A percentile compares a stretch with the other conserved stretches of the same genome.
phyloP scores from a whole-genome alignment of 37 sponge, comb jelly and placozoan species.

The Theonella swinhoei region DNA sequence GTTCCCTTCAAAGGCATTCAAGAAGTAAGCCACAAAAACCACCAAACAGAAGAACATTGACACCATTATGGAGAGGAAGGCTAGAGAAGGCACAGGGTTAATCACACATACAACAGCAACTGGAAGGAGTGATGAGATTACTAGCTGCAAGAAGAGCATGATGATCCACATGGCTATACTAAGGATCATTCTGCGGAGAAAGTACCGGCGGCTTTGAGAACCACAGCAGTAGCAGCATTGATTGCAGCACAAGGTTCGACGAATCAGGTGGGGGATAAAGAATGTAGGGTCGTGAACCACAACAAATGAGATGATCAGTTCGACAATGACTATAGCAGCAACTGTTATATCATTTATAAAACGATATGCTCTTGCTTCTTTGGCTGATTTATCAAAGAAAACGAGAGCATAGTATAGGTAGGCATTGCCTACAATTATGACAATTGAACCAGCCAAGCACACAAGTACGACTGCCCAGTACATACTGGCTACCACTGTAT shows the following conservation, averaged over 20 bases:
- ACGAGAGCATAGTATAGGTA: neutral
- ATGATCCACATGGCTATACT: neutral
- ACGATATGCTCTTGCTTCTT: no score
- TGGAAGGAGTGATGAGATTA: neutral
- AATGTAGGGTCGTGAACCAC: neutral
- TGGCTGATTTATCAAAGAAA: neutral
- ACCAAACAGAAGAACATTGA: neutral
- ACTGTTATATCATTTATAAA: neutral
- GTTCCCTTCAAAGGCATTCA: neutral
- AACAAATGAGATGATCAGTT: neutral
- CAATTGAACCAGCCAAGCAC: neutral
- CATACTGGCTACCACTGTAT: neutral
- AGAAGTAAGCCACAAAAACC: neutral
- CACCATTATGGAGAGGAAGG: neutral
- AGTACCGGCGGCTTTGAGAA: neutral
- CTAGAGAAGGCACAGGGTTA: slow-evolving; percentile 2
- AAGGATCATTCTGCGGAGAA: neutral
- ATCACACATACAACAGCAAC: neutral
- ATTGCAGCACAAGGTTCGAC: neutral
- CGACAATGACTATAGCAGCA: neutral
- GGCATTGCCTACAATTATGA: neutral
- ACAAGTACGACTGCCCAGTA: neutral
- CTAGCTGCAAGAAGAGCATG: neutral
- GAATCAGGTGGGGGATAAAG: neutral
- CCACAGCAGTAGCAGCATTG: neutral